Percentiles rank a stretch among this genome's conserved stretches.
These are phyloP conservation scores for Tragelaphus oryx DNA, from an alignment of 2,797 vertebrate species.

Conservation along the genomic window DNA sequence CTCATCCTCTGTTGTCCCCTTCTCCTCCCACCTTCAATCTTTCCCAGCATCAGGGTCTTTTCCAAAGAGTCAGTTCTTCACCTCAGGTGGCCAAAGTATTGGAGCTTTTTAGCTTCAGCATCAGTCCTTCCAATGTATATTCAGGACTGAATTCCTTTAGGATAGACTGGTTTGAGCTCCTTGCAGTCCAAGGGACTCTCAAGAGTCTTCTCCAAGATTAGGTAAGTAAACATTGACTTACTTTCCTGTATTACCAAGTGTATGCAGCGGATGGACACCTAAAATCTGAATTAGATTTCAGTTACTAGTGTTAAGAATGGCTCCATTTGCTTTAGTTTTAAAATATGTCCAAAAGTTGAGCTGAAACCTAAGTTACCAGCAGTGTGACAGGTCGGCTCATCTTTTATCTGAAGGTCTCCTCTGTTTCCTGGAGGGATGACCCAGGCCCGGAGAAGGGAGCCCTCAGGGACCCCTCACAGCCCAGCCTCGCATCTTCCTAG, in stretches of 20 bases:
- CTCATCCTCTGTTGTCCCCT: background rate
- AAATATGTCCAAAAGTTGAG: background rate
- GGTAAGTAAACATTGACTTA: background rate
- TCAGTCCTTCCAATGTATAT: background rate
- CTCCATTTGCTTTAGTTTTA: background rate
- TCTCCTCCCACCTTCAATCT: background rate
- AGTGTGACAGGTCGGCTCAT: accelerated
- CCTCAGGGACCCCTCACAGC: no score
- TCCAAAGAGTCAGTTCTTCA: background rate
- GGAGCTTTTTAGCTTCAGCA: background rate
- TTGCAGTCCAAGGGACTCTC: background rate
- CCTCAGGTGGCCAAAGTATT: background rate
- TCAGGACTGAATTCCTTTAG: background rate
- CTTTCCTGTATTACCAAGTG: background rate
- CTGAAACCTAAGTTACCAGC: no score
- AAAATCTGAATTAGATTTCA: background rate
- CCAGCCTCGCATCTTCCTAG: background rate
- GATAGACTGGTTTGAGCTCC: background rate
- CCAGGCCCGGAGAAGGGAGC: accelerated
- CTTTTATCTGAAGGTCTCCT: background rate
- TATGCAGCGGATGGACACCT: background rate
- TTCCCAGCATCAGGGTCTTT: background rate
- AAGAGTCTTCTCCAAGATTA: background rate
- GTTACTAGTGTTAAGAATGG: background rate
- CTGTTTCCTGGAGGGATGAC: background rate